Percentiles rank a stretch among this genome's conserved stretches.
Conservation (phyloP, 2,888 invertebrate genomes). For the Leucophora obtusa region DNA sequence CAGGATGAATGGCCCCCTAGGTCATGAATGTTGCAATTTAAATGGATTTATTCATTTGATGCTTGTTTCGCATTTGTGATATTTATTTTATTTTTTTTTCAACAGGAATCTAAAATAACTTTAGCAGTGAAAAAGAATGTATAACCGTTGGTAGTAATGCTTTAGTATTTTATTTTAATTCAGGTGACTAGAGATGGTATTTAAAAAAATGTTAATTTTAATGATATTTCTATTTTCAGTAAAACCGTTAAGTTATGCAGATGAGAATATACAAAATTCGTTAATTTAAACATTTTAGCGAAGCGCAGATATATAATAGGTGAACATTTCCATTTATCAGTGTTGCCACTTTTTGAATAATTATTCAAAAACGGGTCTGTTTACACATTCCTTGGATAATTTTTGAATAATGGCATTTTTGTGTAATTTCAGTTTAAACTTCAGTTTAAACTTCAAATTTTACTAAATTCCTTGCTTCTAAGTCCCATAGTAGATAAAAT, state of each 20-base stretch:
- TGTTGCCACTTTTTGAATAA: no score
- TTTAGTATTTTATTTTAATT: not conserved
- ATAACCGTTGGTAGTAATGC: not conserved
- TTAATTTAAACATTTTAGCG: no score
- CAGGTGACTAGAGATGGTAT: not conserved
- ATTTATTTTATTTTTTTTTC: conserved; percentile 30
- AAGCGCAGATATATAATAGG: no score
- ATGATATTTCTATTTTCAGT: not conserved
- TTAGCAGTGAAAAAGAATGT: not conserved
- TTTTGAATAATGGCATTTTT: no score
- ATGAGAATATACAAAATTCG: not conserved
- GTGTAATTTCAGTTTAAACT: no score
- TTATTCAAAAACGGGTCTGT: no score
- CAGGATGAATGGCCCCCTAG: conserved; percentile 71
- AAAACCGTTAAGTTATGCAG: not conserved
- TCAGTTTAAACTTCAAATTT: no score
- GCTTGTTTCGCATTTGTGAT: conserved; percentile 47
- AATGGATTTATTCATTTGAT: conserved; percentile 75
- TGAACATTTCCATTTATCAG: no score
- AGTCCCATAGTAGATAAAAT: no score
- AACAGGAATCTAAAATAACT: not conserved
- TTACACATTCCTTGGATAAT: no score
- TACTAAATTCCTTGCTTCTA: no score
- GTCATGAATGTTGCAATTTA: conserved; percentile 75
- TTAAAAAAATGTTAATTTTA: not conserved